Evolutionary conservation across 2,888 invertebrate genomes (phyloP).

Genomic region (Caenorhabditis imperialis): DNA sequence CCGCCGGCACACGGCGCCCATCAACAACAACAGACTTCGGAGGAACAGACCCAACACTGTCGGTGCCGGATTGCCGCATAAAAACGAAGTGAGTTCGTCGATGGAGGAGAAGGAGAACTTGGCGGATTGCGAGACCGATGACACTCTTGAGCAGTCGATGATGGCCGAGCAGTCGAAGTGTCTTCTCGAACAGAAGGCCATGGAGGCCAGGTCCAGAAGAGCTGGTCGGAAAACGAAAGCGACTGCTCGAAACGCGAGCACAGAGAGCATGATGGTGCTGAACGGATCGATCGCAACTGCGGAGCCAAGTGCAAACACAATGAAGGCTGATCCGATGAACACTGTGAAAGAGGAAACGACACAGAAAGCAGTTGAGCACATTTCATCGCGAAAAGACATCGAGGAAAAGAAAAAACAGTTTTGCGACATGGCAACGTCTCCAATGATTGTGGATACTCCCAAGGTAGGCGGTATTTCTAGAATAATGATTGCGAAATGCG

Average conservation of each 20-base stretch:
- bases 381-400: constrained; percentile 12
- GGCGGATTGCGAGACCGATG: constrained; percentile 43
- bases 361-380: not conserved
- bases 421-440: constrained; percentile 49
- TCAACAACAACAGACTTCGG: constrained; percentile 43
- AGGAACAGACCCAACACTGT: constrained; percentile 60
- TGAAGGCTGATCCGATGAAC: not conserved
- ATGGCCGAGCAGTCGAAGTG: constrained; percentile 12
- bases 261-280: constrained; percentile 38
- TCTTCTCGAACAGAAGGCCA: constrained; percentile 43
- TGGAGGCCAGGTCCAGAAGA: constrained; percentile 31
- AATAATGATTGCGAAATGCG: not conserved
- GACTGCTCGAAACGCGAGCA: constrained; percentile 1
- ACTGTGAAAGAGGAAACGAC: constrained; percentile 9
- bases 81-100: constrained; percentile 25
- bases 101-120: constrained; percentile 51
- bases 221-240: constrained; percentile 23
- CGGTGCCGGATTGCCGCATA: constrained; percentile 47
- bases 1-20: constrained; percentile 49
- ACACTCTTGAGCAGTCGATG: constrained; percentile 10
- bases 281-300: constrained; percentile 38
- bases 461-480: constrained; percentile 25
- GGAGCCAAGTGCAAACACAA: not conserved
- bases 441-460: constrained; percentile 26
- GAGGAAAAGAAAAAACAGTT: constrained; percentile 30